phyloP scores from a whole-genome alignment of 2,888 invertebrate species.

The Microplitis manilae region DNA sequence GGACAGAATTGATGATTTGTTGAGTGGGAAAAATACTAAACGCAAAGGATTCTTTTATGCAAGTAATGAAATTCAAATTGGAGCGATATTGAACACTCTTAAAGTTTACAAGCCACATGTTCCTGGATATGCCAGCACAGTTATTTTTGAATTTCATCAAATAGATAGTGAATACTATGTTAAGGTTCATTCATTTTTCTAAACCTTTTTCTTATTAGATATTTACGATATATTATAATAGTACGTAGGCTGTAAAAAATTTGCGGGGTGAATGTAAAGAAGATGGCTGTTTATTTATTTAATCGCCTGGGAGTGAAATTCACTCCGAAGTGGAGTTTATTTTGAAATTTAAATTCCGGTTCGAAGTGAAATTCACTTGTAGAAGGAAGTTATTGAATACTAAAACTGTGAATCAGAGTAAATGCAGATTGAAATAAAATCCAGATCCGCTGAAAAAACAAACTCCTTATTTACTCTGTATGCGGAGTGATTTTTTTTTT shows the following conservation, averaged over 20 bases:
- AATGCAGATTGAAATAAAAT: too few relatives aligned
- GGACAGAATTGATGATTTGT: slow-evolving; percentile 2
- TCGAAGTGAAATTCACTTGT: too few relatives aligned
- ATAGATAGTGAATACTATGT: slow-evolving; percentile 67
- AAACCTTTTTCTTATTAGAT: neutral
- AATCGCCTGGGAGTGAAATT: too few relatives aligned
- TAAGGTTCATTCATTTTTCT: slow-evolving; percentile 63
- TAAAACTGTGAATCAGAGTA: too few relatives aligned
- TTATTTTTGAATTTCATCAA: slow-evolving; percentile 74
- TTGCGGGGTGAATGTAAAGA: too few relatives aligned
- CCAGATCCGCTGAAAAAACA: too few relatives aligned
- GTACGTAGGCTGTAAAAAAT: too few relatives aligned
- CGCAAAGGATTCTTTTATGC: slow-evolving; percentile 68
- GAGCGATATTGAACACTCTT: slow-evolving; percentile 74
- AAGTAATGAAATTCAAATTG: slow-evolving; percentile 63
- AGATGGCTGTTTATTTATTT: too few relatives aligned
- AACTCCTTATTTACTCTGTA: too few relatives aligned
- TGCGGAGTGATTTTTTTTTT: too few relatives aligned
- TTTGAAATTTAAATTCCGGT: neutral
- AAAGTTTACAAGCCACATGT: slow-evolving; percentile 74
- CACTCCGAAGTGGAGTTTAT: neutral
- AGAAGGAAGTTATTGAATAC: too few relatives aligned
- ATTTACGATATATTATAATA: neutral
- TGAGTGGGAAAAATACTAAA: slow-evolving; percentile 62
- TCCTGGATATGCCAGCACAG: slow-evolving; percentile 75